phyloP scores from a whole-genome alignment of 2,797 vertebrate genomes.

The Gadopsis bispinosus region DNA sequence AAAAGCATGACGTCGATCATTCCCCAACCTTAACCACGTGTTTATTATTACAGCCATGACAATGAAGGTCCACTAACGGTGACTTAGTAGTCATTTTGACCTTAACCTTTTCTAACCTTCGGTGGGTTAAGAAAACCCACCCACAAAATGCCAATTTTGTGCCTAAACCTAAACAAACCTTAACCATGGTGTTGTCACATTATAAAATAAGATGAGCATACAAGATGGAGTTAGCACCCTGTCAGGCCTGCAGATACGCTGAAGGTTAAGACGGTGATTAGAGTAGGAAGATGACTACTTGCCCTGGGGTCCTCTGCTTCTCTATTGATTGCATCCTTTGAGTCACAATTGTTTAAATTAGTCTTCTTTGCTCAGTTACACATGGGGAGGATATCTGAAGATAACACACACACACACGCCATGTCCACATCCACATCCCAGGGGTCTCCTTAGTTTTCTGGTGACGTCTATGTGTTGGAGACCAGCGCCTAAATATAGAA shows the following conservation, averaged over 20 bases:
- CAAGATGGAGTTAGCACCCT: constrained; percentile 41
- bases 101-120: too few relatives aligned
- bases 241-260: constrained; percentile 58
- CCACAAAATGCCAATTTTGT: too few relatives aligned
- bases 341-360: constrained; percentile 72
- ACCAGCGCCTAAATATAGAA: constrained; percentile 50
- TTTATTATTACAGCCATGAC: too few relatives aligned
- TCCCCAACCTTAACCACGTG: too few relatives aligned
- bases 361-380: constrained; percentile 36
- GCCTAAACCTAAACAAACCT: too few relatives aligned
- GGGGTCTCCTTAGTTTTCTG: constrained; percentile 57
- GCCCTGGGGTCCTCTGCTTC: constrained; percentile 72
- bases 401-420: not conserved
- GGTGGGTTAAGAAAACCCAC: too few relatives aligned
- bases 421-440: constrained; percentile 31
- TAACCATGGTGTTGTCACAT: too few relatives aligned
- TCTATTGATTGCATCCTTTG: constrained; percentile 73
- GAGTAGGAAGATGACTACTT: constrained; percentile 65
- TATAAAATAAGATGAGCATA: constrained; percentile 11
- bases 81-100: too few relatives aligned
- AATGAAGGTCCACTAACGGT: too few relatives aligned
- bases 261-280: constrained; percentile 81
- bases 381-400: constrained; percentile 2
- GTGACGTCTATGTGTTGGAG: constrained; percentile 31
- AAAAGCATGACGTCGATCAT: too few relatives aligned